Evolutionary conservation across 2,888 invertebrate genomes (phyloP).

Genomic region (Macaria notata): DNA sequence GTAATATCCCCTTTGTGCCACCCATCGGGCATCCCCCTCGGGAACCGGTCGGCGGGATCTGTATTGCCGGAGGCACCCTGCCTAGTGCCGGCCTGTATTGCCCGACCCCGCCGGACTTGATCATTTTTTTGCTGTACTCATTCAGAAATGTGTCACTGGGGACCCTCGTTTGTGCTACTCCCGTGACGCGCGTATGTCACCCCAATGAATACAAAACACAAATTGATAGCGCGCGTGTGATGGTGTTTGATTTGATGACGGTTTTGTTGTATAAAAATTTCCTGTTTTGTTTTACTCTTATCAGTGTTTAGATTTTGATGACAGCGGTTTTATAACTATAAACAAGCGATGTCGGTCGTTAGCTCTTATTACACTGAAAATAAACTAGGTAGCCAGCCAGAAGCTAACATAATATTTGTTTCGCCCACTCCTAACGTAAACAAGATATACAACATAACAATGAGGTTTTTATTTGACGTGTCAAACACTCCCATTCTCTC

Average conservation of each 20-base stretch:
- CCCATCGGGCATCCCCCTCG: slow-evolving; percentile 23
- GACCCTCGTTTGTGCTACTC: slow-evolving; percentile 47
- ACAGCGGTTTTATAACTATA: no score
- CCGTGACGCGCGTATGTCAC: slow-evolving; percentile 43
- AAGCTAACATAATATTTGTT: no score
- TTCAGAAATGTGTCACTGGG: slow-evolving; percentile 64
- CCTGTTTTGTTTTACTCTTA: not conserved
- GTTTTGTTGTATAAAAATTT: slow-evolving; percentile 1
- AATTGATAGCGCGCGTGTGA: slow-evolving; percentile 33
- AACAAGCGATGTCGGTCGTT: no score
- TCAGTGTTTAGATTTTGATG: not conserved
- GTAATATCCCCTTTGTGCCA: slow-evolving; percentile 46
- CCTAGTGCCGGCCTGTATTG: slow-evolving; percentile 17
- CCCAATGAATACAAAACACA: slow-evolving; percentile 35
- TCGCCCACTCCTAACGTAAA: no score
- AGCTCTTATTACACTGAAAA: no score
- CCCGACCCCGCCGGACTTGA: slow-evolving; percentile 42
- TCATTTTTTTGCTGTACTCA: slow-evolving; percentile 50
- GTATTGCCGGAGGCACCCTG: slow-evolving; percentile 18
- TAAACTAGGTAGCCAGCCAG: no score
- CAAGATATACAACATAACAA: no score
- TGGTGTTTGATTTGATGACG: slow-evolving; percentile 26
- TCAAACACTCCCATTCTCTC: slow-evolving; percentile 25
- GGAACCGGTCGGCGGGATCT: slow-evolving; percentile 21
- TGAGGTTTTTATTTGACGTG: slow-evolving; percentile 28